Percentiles rank a stretch among this genome's conserved stretches.
phyloP scores from a whole-genome alignment of 2,888 invertebrate genomes.

The Agrotis ipsilon region DNA sequence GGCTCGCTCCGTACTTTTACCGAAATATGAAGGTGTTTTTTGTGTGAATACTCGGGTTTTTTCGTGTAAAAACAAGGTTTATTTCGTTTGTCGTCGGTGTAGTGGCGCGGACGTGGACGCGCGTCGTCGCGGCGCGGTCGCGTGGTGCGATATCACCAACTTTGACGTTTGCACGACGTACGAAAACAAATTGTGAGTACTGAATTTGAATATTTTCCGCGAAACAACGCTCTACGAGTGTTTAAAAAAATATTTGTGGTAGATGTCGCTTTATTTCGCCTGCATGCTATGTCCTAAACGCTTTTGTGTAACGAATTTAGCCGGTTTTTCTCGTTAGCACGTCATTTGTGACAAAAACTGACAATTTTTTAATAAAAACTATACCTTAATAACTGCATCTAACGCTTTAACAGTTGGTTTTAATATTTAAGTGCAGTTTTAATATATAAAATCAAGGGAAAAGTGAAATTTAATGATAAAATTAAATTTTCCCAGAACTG shows the following conservation, averaged over 20 bases:
- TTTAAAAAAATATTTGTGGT: slow-evolving; percentile 58
- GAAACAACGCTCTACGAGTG: slow-evolving; percentile 59
- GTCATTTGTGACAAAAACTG: slow-evolving; percentile 34
- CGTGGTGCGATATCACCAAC: slow-evolving; percentile 77
- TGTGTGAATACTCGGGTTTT: slow-evolving; percentile 86
- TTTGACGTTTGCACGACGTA: slow-evolving; percentile 81
- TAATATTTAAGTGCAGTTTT: slow-evolving; percentile 12
- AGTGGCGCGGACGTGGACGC: slow-evolving; percentile 79
- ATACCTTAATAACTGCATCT: background rate
- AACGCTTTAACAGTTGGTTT: background rate
- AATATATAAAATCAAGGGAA: slow-evolving; percentile 13
- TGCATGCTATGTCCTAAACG: slow-evolving; percentile 38
- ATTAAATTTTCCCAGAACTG: slow-evolving; percentile 22
- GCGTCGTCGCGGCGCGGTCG: slow-evolving; percentile 78
- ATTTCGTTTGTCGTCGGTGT: slow-evolving; percentile 77
- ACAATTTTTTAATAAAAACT: slow-evolving; percentile 2
- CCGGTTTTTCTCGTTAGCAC: slow-evolving; percentile 37
- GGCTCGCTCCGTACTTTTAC: slow-evolving; percentile 90
- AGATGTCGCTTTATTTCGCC: slow-evolving; percentile 40
- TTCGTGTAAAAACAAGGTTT: slow-evolving; percentile 81
- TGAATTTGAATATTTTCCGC: slow-evolving; percentile 79
- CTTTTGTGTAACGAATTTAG: slow-evolving; percentile 19
- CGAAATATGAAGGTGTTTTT: slow-evolving; percentile 88
- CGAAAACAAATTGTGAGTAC: slow-evolving; percentile 84
- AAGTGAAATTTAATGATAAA: background rate